phyloP scores from a whole-genome alignment of 2,797 vertebrate species.

The Odontamblyopus rebecca region DNA sequence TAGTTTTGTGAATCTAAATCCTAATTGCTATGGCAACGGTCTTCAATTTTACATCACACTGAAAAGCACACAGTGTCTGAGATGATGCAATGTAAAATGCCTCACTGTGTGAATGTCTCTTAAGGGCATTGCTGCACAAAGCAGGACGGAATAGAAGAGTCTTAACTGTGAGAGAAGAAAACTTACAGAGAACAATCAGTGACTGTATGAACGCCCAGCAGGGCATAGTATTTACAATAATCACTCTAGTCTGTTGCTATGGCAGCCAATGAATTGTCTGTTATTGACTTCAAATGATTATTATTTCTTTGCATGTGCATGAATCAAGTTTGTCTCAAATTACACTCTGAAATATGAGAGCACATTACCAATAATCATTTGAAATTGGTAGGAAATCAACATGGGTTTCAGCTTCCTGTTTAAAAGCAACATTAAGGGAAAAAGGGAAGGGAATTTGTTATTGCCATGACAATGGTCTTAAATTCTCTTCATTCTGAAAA shows the following conservation, averaged over 20 bases:
- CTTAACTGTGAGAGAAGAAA: background rate
- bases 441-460: too few species aligned
- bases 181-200: constrained; percentile 22
- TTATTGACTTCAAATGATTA: background rate
- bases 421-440: too few species aligned
- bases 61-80: too few species aligned
- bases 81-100: too few species aligned
- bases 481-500: too few species aligned
- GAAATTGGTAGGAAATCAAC: too few species aligned
- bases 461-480: too few species aligned
- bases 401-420: too few species aligned
- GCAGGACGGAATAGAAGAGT: background rate
- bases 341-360: too few species aligned
- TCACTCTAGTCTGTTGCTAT: constrained; percentile 39
- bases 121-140: background rate
- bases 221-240: constrained; percentile 29
- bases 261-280: constrained; percentile 9
- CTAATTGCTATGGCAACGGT: background rate
- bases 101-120: background rate
- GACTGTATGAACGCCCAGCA: constrained; percentile 20
- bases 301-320: background rate
- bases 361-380: too few species aligned
- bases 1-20: background rate
- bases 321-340: background rate
- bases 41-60: too few species aligned